A percentile compares a stretch with the other conserved stretches of the same genome.
Conservation (phyloP, 2,888 invertebrate genomes). For the Gerris lacustris region DNA sequence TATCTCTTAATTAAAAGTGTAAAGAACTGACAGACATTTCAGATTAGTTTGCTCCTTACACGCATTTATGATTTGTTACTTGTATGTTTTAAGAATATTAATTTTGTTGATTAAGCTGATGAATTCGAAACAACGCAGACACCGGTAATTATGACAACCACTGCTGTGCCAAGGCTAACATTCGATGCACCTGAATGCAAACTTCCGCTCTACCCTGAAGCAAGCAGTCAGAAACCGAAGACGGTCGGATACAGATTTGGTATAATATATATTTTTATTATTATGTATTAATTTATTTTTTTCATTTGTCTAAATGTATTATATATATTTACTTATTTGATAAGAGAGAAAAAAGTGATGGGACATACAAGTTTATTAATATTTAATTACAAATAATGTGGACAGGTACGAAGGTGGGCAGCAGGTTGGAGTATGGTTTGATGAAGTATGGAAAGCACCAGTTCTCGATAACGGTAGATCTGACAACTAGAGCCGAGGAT, state of each 20-base stretch:
- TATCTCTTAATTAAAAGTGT: too few species aligned
- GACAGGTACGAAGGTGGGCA: slow-evolving; percentile 51
- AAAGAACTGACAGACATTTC: too few species aligned
- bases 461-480: slow-evolving; percentile 62
- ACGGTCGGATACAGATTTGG: slow-evolving; percentile 51
- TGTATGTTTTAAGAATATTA: too few species aligned
- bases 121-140: background rate
- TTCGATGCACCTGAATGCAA: slow-evolving; percentile 34
- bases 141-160: slow-evolving; percentile 25
- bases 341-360: too few species aligned
- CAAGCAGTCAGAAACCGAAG: slow-evolving; percentile 40
- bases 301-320: background rate
- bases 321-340: background rate
- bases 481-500: slow-evolving; percentile 62
- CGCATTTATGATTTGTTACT: too few species aligned
- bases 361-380: too few species aligned
- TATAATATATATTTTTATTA: slow-evolving; percentile 34
- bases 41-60: too few species aligned
- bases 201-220: slow-evolving; percentile 43
- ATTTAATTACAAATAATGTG: too few species aligned
- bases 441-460: slow-evolving; percentile 45
- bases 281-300: background rate
- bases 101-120: background rate
- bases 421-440: slow-evolving; percentile 59
- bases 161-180: slow-evolving; percentile 35